Percentiles rank a stretch among this genome's conserved stretches.
Evolutionary conservation across 2,888 invertebrate species (phyloP).

Genomic region (Pristionchus exspectatus): DNA sequence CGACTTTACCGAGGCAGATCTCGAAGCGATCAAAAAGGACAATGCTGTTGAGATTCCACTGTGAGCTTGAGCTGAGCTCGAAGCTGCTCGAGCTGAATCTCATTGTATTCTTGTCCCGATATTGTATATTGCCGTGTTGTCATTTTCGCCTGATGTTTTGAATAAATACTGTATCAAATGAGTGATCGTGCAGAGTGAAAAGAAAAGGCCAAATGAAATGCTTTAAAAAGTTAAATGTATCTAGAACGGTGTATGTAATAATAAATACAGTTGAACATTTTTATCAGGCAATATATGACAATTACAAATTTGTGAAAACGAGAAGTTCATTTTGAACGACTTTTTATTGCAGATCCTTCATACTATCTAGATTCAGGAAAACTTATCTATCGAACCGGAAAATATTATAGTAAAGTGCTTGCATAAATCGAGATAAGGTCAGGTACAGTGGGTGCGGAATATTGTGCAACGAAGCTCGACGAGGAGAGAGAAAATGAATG

Average conservation of each 20-base stretch:
- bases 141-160: not conserved
- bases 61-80: not conserved
- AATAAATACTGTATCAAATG: not conserved
- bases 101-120: not conserved
- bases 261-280: conserved; percentile 11
- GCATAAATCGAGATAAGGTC: conserved; percentile 33
- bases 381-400: conserved; percentile 31
- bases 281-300: conserved; percentile 38
- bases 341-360: conserved; percentile 26
- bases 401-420: conserved; percentile 14
- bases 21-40: not conserved
- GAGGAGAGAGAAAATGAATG: not conserved
- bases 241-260: too few relatives aligned
- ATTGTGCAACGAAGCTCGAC: conserved; percentile 13
- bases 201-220: too few relatives aligned
- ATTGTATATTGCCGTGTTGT: not conserved
- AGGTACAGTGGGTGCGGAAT: not conserved
- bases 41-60: not conserved
- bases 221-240: too few relatives aligned
- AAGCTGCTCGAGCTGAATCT: not conserved
- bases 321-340: not conserved
- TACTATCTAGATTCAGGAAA: conserved; percentile 9
- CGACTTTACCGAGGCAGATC: not conserved
- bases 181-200: too few relatives aligned
- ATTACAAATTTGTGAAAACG: not conserved